Evolutionary conservation across 2,888 invertebrate species (phyloP), one percentile per base, ranked within the genome.

Genomic region (Vanessa cardui): DNA sequence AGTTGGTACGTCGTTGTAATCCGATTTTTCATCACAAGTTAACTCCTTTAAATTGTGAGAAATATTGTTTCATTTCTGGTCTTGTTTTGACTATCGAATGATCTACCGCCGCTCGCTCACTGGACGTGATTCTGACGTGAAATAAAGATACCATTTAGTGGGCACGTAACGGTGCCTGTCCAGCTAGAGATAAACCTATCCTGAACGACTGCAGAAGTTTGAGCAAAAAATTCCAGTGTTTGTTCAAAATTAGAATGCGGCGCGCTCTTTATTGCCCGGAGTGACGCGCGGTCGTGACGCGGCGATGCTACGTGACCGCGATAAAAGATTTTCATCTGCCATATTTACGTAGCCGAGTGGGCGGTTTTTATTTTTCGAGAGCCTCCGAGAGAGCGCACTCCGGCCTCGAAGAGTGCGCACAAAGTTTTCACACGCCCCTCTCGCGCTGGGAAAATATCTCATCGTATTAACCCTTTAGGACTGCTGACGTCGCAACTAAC

Each of bases 271-370:
- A 91, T 89, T 83, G 87, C 83, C 79, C 78, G 81, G 88, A 90
- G 90, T 92, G 92, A 91, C 89, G 89, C 81, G 87, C 89, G 88
- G 81, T 92, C 92, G 92, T 92, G 92, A 91, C 89, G 89, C 87
- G 78, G 85, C 88, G 82, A 83, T 80, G 87, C 86, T 91, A 92
- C 92, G 92, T 92, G 92, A 92, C 92, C 88, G 86, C 87, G 92
- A 92, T 92, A 92, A 92, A 91, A 92, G 92, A 92, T 92, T 90
- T 91, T 88, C 92, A 92, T 92, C 92, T 92, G 88, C 90, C 88
- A 90, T 92, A 92, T 92, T 92, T 92, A 91, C 91, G 88, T 86
- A 81, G 89, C 84, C 82, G 89, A 91, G 92, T 92, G 92, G 92
- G 91, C 87, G 92, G 91, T 89, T 91, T 92, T 92, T 90, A 88